Percentiles rank a stretch among this genome's conserved stretches.
Evolutionary conservation across 92 coral and sea anemone species (phyloP).

Genomic region (Epizoanthus stellaris): DNA sequence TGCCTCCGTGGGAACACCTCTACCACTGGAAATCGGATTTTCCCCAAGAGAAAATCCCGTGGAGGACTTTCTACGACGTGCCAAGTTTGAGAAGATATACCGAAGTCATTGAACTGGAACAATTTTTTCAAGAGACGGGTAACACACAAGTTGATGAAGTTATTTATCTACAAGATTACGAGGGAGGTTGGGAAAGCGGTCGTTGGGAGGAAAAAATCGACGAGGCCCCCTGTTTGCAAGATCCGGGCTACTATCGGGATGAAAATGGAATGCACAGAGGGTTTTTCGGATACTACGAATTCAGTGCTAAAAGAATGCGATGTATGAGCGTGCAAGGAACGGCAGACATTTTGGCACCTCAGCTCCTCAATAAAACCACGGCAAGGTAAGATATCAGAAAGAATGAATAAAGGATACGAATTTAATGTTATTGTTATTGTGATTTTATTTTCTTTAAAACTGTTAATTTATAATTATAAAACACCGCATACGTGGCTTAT

Average conservation of each 20-base stretch:
- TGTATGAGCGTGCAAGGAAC: constrained; percentile 62
- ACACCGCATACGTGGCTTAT: constrained; percentile 23
- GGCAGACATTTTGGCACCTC: constrained; percentile 46
- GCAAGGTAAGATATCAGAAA: constrained; percentile 41
- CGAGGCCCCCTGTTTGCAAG: constrained; percentile 53
- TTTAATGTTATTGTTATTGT: background rate
- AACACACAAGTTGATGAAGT: constrained; percentile 55
- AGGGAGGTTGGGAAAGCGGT: constrained; percentile 17
- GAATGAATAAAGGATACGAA: background rate
- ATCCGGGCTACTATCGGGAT: constrained; percentile 65
- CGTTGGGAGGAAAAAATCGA: constrained; percentile 43
- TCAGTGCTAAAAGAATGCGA: constrained; percentile 41
- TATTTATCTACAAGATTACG: constrained; percentile 54
- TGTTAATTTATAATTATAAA: constrained; percentile 25
- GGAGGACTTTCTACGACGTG: constrained; percentile 61
- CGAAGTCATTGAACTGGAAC: constrained; percentile 52
- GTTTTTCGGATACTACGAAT: constrained; percentile 36
- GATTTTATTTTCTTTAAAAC: background rate
- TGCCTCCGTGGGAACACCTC: constrained; percentile 70
- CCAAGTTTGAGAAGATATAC: constrained; percentile 46
- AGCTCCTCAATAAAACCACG: constrained; percentile 24
- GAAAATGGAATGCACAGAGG: constrained; percentile 56
- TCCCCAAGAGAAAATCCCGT: constrained; percentile 48
- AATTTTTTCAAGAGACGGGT: constrained; percentile 34
- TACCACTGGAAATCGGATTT: constrained; percentile 62